A percentile compares a stretch with the other conserved stretches of the same genome.
Evolutionary conservation across 1,140 invertebrate genomes (phyloP).

Genomic region (Bombus cullumanus): DNA sequence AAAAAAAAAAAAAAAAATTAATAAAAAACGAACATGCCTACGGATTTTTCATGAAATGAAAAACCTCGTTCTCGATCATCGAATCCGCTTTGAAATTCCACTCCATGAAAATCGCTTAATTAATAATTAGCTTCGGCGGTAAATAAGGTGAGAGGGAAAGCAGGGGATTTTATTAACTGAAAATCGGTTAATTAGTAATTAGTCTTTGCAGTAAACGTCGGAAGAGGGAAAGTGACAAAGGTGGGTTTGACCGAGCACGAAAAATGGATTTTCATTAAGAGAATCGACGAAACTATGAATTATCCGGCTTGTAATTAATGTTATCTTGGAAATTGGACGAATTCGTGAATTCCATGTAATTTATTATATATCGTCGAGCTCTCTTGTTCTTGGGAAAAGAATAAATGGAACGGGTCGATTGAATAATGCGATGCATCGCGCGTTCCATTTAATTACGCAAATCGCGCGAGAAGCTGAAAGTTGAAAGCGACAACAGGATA

Average conservation of each 20-base stretch:
- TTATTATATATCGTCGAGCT: neutral
- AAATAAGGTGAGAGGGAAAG: neutral
- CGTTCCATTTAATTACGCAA: constrained; percentile 31
- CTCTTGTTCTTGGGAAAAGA: neutral
- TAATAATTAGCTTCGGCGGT: neutral
- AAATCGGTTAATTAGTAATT: neutral
- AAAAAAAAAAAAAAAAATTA: too few relatives aligned
- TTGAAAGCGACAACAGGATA: constrained; percentile 30
- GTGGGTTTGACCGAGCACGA: neutral
- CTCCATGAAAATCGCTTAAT: neutral
- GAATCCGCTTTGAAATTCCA: too few relatives aligned
- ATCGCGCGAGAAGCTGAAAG: constrained; percentile 32
- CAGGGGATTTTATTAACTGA: too few relatives aligned
- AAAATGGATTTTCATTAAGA: too few relatives aligned
- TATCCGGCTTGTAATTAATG: neutral
- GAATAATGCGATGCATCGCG: constrained; percentile 6
- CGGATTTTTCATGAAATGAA: too few relatives aligned
- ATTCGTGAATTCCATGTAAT: neutral
- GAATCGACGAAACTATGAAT: neutral
- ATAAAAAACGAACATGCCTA: too few relatives aligned
- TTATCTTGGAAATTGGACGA: too few relatives aligned
- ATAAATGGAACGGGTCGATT: constrained; percentile 10
- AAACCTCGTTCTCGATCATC: too few relatives aligned
- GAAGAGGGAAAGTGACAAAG: neutral
- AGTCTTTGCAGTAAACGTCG: neutral